A percentile compares a stretch with the other conserved stretches of the same genome.
phyloP scores from a whole-genome alignment of 1,140 invertebrate genomes.

The Drosophila equinoxialis region DNA sequence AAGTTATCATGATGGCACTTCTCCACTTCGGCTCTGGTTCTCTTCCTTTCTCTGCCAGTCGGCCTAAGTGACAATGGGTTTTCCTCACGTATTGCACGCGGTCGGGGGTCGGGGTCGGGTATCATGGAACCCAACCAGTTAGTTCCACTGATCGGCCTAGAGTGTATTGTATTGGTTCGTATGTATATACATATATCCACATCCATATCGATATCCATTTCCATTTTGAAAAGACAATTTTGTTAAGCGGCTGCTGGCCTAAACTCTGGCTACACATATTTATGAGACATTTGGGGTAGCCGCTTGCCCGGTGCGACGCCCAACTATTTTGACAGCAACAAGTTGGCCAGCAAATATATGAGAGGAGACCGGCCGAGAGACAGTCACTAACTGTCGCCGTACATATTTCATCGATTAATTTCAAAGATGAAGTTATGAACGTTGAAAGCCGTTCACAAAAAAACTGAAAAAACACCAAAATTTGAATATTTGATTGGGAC shows the following conservation, averaged over 20 bases:
- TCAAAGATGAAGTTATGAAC: slow-evolving; percentile 80
- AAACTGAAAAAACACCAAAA: slow-evolving; percentile 39
- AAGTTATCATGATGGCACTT: slow-evolving; percentile 80
- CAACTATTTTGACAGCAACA: slow-evolving; percentile 77
- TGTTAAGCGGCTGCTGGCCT: slow-evolving; percentile 56
- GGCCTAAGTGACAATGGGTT: slow-evolving; percentile 67
- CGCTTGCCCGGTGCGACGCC: slow-evolving; percentile 31
- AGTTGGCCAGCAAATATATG: slow-evolving; percentile 75
- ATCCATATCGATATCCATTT: slow-evolving; percentile 2
- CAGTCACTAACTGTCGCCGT: slow-evolving; percentile 57
- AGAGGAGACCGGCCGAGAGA: slow-evolving; percentile 20
- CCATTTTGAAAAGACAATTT: slow-evolving; percentile 68
- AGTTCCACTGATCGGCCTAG: slow-evolving; percentile 30
- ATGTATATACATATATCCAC: neutral
- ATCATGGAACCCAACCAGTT: neutral
- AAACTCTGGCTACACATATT: slow-evolving; percentile 46
- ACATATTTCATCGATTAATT: slow-evolving; percentile 81
- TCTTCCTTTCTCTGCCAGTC: slow-evolving; percentile 25
- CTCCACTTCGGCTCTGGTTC: slow-evolving; percentile 37
- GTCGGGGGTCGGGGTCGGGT: slow-evolving; percentile 30
- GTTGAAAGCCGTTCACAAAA: slow-evolving; percentile 44
- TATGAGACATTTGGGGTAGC: slow-evolving; percentile 70
- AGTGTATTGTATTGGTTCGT: neutral
- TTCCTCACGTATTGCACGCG: slow-evolving; percentile 50
- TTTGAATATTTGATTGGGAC: slow-evolving; percentile 79